Percentiles rank a stretch among this genome's conserved stretches.
phyloP scores from a whole-genome alignment of 2,113 vertebrate genomes.

The Ochotona princeps region DNA sequence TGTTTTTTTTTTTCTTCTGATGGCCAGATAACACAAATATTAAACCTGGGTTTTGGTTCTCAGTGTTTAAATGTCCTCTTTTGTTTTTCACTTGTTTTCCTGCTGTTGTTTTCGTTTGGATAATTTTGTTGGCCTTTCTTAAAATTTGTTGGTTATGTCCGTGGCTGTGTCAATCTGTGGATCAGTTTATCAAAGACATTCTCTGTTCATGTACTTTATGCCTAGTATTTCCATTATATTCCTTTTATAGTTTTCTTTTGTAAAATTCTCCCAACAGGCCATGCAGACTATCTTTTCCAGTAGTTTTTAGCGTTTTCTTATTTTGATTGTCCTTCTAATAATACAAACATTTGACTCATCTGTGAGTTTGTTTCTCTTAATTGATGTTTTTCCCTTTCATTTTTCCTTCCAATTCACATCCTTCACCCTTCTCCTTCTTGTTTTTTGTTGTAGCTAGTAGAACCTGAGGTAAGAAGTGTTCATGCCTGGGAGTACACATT shows the following conservation, averaged over 20 bases:
- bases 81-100: not conserved
- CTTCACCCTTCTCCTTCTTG: not conserved
- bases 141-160: not conserved
- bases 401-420: no score
- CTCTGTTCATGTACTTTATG: not conserved
- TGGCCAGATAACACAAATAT: not conserved
- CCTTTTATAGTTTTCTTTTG: not conserved
- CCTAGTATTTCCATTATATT: not conserved
- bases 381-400: not conserved
- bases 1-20: not conserved
- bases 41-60: not conserved
- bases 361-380: not conserved
- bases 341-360: not conserved
- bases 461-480: not conserved
- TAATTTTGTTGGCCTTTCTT: not conserved
- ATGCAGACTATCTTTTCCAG: not conserved
- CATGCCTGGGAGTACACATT: not conserved
- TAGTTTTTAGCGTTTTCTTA: not conserved
- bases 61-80: not conserved
- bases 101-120: not conserved
- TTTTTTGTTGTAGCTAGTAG: not conserved
- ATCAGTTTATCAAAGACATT: not conserved
- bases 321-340: not conserved
- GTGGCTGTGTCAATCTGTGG: not conserved
- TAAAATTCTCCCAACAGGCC: not conserved